These are phyloP conservation scores for Cerceris rybyensis DNA, from an alignment of 2,888 invertebrate species.

Conservation along the genomic window DNA sequence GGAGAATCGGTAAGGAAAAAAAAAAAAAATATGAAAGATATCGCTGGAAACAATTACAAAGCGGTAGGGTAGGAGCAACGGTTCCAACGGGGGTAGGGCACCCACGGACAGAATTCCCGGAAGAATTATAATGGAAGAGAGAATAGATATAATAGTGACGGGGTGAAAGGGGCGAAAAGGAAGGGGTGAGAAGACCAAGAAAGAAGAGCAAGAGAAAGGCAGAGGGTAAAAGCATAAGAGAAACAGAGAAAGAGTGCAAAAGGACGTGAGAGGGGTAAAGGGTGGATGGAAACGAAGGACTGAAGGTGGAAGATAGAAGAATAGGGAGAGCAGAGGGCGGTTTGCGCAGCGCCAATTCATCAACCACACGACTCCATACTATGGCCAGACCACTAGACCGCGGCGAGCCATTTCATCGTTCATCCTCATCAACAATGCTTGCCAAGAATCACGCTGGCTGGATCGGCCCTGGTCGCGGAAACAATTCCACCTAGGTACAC, in stretches of 20 bases:
- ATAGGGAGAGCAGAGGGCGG: slow-evolving; percentile 55
- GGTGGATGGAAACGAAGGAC: background rate
- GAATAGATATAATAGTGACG: slow-evolving; percentile 67
- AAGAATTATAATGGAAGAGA: slow-evolving; percentile 66
- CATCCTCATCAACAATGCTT: slow-evolving; percentile 74
- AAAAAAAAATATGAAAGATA: slow-evolving; percentile 42
- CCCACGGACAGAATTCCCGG: slow-evolving; percentile 49
- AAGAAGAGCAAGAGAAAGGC: slow-evolving; percentile 59
- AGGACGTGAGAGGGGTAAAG: slow-evolving; percentile 1
- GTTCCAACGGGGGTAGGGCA: slow-evolving; percentile 4
- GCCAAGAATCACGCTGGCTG: slow-evolving; percentile 69
- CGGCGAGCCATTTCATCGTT: slow-evolving; percentile 71
- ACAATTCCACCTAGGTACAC: slow-evolving; percentile 65
- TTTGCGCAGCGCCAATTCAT: slow-evolving; percentile 70
- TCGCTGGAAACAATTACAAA: slow-evolving; percentile 61
- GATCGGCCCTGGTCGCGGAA: slow-evolving; percentile 53
- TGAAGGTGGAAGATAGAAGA: slow-evolving; percentile 35
- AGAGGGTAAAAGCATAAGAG: slow-evolving; percentile 31
- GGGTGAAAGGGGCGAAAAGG: slow-evolving; percentile 36
- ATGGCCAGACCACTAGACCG: slow-evolving; percentile 51
- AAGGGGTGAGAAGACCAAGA: slow-evolving; percentile 43
- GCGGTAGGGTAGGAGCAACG: background rate
- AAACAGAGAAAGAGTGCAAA: slow-evolving; percentile 6
- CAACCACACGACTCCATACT: slow-evolving; percentile 66
- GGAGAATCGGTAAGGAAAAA: slow-evolving; percentile 30